Evolutionary conservation across 2,888 invertebrate genomes (phyloP).

Genomic region (Drosophila tanythrix): DNA sequence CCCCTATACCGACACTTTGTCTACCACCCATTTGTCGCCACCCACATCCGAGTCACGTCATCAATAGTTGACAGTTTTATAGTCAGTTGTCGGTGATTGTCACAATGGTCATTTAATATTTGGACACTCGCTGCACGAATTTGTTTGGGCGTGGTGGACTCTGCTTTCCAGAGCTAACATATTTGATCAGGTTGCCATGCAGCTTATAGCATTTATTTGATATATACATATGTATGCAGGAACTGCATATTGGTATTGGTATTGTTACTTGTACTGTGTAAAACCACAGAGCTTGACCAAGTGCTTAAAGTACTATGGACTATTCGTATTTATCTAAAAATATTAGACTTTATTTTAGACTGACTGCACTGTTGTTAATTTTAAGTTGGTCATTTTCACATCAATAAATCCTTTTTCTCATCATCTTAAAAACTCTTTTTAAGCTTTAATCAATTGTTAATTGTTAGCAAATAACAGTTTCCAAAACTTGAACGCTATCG

Average conservation of each 20-base stretch:
- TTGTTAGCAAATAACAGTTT: too few relatives aligned
- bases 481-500: too few relatives aligned
- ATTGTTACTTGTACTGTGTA: background rate
- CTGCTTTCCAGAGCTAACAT: slow-evolving; percentile 57
- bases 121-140: slow-evolving; percentile 56
- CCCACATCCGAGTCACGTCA: slow-evolving; percentile 48
- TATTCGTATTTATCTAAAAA: too few relatives aligned
- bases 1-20: background rate
- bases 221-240: background rate
- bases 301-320: background rate
- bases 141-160: slow-evolving; percentile 31
- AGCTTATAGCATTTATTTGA: slow-evolving; percentile 17
- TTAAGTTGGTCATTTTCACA: background rate
- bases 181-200: slow-evolving; percentile 55
- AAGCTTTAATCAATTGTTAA: background rate
- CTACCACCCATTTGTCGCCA: background rate
- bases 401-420: background rate
- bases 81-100: slow-evolving; percentile 81
- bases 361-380: background rate
- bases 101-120: slow-evolving; percentile 83
- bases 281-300: background rate
- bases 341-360: background rate
- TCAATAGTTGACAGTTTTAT: slow-evolving; percentile 82
- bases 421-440: background rate
- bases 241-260: background rate